Evolutionary conservation across 2,888 invertebrate genomes (phyloP), one percentile per base, ranked within the genome.

Genomic region (Standfussiana lucernea): DNA sequence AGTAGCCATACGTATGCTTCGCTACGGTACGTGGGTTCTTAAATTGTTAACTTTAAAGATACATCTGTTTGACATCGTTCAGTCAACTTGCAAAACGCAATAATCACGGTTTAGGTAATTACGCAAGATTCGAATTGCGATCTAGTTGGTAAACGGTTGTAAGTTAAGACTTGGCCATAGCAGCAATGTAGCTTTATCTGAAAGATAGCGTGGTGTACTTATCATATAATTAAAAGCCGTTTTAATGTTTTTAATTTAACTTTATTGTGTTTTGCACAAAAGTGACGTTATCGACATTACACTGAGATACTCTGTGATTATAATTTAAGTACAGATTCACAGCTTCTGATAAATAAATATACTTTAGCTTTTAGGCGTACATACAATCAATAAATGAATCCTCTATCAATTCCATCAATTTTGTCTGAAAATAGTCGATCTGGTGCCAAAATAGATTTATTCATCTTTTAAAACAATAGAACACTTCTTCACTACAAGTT

Each of bases 281-380:
- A 95, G 95, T 96, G 95, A 95, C 94, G 93, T 93, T 92, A 94
- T 93, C 91, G 93, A 93, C 92, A 94, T 92, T 93, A 95, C 93
- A 95, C 93, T 95, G 95, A 95, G 95, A 95, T 95, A 95, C 94
- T 94, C 94, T 92, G 94, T 94, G 94, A 94, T 94, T 92, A 94
- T 88, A 91, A 90, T 93, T 95, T 96, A 96, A 96, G 96, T 96
- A 96, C 96, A 95, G 89, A 93, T 95, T 95, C 96, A 96, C 96
- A 96, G 96, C 96, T 94, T 95, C 90, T 89, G 90, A 93, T 93
- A 93, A 94, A 93, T 95, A 94, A 95, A 93, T 94, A 95, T 89
- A 93, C 87, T 93, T 92, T 89, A 92, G 88, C 90, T 92, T 90
- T 88, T 89, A 86, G 78, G 81, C 88, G 87, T 88, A 90, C 86